Percentiles rank a stretch among this genome's conserved stretches.
These are phyloP conservation scores for Smittia aterrima DNA, from an alignment of 2,888 invertebrate genomes.

Conservation along the genomic window DNA sequence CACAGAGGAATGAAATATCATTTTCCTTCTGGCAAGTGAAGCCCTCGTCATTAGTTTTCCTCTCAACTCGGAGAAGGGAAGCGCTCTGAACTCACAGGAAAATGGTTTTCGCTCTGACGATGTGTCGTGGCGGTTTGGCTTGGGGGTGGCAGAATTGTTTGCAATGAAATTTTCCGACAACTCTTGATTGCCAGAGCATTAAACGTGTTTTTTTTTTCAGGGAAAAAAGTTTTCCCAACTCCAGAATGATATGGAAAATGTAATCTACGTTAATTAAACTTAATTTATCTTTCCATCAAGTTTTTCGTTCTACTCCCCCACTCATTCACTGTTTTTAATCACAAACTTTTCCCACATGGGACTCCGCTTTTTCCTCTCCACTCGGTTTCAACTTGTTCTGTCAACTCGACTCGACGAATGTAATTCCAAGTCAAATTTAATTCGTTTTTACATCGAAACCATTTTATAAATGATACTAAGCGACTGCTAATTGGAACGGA, in stretches of 20 bases:
- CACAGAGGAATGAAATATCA: neutral
- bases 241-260: constrained; percentile 33
- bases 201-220: constrained; percentile 14
- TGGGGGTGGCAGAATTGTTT: constrained; percentile 20
- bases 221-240: neutral
- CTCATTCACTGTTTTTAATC: constrained; percentile 33
- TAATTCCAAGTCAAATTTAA: constrained; percentile 21
- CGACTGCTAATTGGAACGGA: constrained; percentile 40
- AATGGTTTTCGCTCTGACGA: constrained; percentile 33
- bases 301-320: constrained; percentile 18
- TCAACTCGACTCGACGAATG: constrained; percentile 4
- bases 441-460: constrained; percentile 38
- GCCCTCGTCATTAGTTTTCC: constrained; percentile 35
- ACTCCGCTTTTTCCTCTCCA: constrained; percentile 21
- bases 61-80: constrained; percentile 4
- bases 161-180: constrained; percentile 8
- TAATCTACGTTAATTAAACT: constrained; percentile 41
- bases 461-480: constrained; percentile 41
- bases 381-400: neutral
- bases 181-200: constrained; percentile 23
- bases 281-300: constrained; percentile 41
- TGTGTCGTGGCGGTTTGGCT: constrained; percentile 30
- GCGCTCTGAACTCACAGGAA: neutral
- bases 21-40: constrained; percentile 14
- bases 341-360: constrained; percentile 40